Percentiles rank a stretch among this genome's conserved stretches.
phyloP scores from a whole-genome alignment of 2,797 vertebrate species.

The Benthosema pterotum region DNA sequence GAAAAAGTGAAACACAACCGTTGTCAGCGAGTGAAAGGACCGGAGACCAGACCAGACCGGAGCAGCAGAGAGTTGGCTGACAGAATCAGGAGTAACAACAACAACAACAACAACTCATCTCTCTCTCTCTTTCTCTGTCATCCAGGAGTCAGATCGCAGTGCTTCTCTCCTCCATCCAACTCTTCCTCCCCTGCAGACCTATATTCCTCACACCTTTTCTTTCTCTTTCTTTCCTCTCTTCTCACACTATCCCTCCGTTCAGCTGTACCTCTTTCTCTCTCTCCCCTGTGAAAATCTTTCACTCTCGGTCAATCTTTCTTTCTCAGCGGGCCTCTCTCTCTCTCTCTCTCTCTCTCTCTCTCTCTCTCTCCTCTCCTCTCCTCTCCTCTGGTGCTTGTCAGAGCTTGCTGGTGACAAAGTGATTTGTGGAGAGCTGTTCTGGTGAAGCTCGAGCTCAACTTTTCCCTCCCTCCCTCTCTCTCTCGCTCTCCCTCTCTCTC shows the following conservation, averaged over 20 bases:
- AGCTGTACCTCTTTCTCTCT: conserved; percentile 43
- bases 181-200: too few species aligned
- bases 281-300: conserved; percentile 3
- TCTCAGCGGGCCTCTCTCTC: conserved; percentile 20
- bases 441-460: conserved; percentile 51
- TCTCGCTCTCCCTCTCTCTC: conserved; percentile 40
- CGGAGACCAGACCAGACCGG: conserved; percentile 44
- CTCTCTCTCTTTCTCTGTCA: conserved; percentile 1
- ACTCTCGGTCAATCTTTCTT: not conserved
- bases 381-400: conserved; percentile 67
- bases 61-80: not conserved
- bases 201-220: too few species aligned
- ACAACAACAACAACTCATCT: too few species aligned
- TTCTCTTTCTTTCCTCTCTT: conserved; percentile 15
- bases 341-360: conserved; percentile 38
- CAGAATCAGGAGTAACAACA: conserved; percentile 50
- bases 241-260: conserved; percentile 38
- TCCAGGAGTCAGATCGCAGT: too few species aligned
- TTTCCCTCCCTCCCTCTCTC: conserved; percentile 40
- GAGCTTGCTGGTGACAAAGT: conserved; percentile 79
- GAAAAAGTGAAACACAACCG: conserved; percentile 39
- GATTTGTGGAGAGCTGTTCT: conserved; percentile 70
- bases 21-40: conserved; percentile 44
- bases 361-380: conserved; percentile 37
- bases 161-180: too few species aligned